Evolutionary conservation across 2,797 vertebrate species (phyloP).

Genomic region (Tolypeutes matacus): DNA sequence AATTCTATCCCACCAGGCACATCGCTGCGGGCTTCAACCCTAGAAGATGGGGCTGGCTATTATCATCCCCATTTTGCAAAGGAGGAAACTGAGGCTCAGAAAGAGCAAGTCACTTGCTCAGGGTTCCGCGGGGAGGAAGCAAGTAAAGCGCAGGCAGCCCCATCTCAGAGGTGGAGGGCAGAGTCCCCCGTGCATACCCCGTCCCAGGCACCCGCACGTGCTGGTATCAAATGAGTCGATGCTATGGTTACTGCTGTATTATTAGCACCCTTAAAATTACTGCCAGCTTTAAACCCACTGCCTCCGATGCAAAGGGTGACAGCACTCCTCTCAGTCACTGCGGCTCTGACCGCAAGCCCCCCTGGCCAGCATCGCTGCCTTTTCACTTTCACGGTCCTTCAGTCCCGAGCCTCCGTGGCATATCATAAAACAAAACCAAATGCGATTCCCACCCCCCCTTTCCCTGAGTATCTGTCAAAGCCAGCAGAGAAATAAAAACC

Average conservation of each 20-base stretch:
- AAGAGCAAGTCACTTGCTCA: background rate
- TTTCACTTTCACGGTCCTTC: background rate
- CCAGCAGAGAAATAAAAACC: constrained; percentile 84
- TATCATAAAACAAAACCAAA: constrained; percentile 84
- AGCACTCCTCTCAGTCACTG: background rate
- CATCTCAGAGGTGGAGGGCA: too few species aligned
- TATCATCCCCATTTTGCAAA: background rate
- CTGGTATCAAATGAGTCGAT: background rate
- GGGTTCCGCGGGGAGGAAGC: background rate
- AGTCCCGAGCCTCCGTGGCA: constrained; percentile 28
- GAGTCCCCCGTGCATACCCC: fast-evolving
- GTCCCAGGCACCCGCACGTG: fast-evolving
- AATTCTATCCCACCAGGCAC: fast-evolving
- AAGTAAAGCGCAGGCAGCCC: too few species aligned
- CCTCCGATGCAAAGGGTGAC: background rate
- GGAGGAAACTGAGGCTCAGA: background rate
- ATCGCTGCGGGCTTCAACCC: fast-evolving
- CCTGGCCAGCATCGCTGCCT: background rate
- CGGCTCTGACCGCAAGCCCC: background rate
- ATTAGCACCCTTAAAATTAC: background rate
- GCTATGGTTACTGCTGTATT: background rate
- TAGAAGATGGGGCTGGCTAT: background rate
- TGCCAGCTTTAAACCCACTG: background rate
- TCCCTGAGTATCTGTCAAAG: constrained; percentile 82
- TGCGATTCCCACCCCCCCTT: constrained; percentile 44